Conservation (phyloP, 2,888 invertebrate genomes). For the Cephalotes varians region DNA sequence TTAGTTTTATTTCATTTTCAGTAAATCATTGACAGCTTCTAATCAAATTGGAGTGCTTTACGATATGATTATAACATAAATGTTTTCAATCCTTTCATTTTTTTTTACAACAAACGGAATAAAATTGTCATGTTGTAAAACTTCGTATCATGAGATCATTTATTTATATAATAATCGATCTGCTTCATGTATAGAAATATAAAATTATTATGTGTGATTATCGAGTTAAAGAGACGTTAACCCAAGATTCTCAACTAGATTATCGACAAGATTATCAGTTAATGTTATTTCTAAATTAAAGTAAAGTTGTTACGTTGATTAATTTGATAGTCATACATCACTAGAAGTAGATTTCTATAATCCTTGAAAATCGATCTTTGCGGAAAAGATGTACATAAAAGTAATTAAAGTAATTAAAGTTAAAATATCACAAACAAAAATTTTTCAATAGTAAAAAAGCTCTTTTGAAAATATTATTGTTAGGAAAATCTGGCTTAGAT, state of each 20-base stretch:
- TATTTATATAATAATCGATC: not conserved
- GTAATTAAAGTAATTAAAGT: no score
- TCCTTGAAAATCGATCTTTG: not conserved
- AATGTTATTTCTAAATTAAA: conserved; percentile 19
- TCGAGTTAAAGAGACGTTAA: not conserved
- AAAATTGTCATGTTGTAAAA: not conserved
- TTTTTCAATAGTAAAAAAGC: not conserved
- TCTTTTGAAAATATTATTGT: not conserved
- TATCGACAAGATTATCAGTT: not conserved
- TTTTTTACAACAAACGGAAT: not conserved
- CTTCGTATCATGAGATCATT: not conserved
- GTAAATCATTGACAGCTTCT: not conserved
- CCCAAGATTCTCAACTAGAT: not conserved
- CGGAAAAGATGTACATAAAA: not conserved
- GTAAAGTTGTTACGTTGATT: not conserved
- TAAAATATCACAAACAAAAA: not conserved
- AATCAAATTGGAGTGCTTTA: not conserved
- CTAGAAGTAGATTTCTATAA: not conserved
- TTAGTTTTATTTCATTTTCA: not conserved
- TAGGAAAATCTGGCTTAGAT: not conserved
- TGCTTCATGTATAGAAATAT: not conserved
- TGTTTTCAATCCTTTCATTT: not conserved
- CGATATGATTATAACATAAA: not conserved
- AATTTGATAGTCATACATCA: not conserved
- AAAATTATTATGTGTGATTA: not conserved